A percentile compares a stretch with the other conserved stretches of the same genome.
Conservation (phyloP, 2,888 invertebrate genomes). For the Aphodius sticticus region DNA sequence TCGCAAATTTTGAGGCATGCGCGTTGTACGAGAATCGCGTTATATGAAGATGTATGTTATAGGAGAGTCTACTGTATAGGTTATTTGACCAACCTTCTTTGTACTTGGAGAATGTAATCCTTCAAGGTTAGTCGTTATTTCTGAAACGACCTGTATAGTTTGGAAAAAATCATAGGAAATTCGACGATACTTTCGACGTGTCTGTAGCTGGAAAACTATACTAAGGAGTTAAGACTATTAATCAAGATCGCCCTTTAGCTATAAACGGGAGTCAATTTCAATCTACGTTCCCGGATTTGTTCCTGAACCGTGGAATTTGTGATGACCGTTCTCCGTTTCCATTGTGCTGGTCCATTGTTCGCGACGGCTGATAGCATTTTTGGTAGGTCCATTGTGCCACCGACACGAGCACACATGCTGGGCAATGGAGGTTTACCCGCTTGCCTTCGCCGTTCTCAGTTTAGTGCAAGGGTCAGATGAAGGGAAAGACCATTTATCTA, state of each 20-base stretch:
- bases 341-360: slow-evolving; percentile 49
- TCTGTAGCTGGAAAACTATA: no score
- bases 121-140: no score
- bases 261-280: not conserved
- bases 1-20: no score
- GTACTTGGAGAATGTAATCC: no score
- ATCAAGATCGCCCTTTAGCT: not conserved
- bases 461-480: slow-evolving; percentile 16
- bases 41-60: no score
- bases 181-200: no score
- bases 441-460: slow-evolving; percentile 26
- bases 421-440: not conserved
- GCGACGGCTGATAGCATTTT: slow-evolving; percentile 47
- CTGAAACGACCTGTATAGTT: no score
- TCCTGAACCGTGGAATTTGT: slow-evolving; percentile 41
- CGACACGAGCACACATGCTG: slow-evolving; percentile 31
- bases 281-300: slow-evolving; percentile 11
- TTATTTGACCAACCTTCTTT: no score
- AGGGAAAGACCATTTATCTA: slow-evolving; percentile 52
- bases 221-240: not conserved
- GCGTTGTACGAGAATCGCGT: no score
- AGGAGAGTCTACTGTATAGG: no score
- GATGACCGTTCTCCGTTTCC: slow-evolving; percentile 49
- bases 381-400: slow-evolving; percentile 47
- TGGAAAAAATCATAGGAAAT: no score